phyloP scores from a whole-genome alignment of 2,888 invertebrate genomes.

The Caenorhabditis afra region DNA sequence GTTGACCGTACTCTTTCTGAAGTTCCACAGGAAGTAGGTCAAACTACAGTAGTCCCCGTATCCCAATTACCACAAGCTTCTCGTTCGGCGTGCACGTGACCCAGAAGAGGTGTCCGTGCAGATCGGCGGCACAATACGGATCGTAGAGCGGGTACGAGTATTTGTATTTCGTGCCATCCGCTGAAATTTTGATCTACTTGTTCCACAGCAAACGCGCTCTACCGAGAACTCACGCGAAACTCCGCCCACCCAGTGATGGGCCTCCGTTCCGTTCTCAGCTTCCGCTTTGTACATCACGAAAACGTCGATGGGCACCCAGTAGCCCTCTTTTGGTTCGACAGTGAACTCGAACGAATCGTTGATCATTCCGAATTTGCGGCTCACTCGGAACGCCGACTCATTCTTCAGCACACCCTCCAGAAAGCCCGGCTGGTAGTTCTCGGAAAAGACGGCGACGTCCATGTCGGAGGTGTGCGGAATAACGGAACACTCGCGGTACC shows the following conservation, averaged over 20 bases:
- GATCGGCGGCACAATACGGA: slow-evolving; percentile 62
- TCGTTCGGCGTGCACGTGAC: slow-evolving; percentile 57
- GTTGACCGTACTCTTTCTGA: slow-evolving; percentile 43
- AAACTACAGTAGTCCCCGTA: slow-evolving; percentile 6
- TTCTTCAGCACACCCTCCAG: slow-evolving; percentile 19
- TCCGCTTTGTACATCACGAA: slow-evolving; percentile 42
- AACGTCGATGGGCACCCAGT: slow-evolving; percentile 17
- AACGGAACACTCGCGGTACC: slow-evolving; percentile 59
- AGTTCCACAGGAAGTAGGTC: background rate
- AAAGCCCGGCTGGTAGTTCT: slow-evolving; percentile 40
- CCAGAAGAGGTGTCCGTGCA: slow-evolving; percentile 61
- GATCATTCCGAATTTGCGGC: slow-evolving; percentile 46
- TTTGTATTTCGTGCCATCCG: slow-evolving; percentile 46
- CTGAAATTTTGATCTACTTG: too few species aligned
- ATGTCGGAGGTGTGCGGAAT: slow-evolving; percentile 61
- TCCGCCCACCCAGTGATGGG: slow-evolving; percentile 23
- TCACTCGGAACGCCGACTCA: slow-evolving; percentile 26
- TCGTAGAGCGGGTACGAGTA: slow-evolving; percentile 59
- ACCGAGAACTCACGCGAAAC: background rate
- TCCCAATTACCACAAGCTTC: slow-evolving; percentile 30
- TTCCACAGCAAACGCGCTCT: background rate
- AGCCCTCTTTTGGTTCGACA: slow-evolving; percentile 2
- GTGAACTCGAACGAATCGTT: slow-evolving; percentile 38
- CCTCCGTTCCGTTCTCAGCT: background rate
- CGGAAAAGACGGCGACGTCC: slow-evolving; percentile 48